Evolutionary conservation across 2,888 invertebrate genomes (phyloP).

Genomic region (Idaea straminata): DNA sequence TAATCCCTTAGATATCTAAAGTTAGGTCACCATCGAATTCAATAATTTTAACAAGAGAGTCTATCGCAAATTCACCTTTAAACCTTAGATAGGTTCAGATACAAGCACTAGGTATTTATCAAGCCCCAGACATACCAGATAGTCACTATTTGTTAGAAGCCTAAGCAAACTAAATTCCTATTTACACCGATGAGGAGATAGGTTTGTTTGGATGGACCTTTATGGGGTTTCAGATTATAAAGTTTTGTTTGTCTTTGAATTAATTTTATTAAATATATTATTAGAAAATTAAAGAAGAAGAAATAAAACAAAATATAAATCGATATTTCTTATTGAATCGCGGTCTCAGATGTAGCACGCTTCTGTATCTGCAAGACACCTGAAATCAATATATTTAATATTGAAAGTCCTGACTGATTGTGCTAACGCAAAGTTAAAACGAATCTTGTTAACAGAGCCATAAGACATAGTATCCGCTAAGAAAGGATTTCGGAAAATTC

Average conservation of each 20-base stretch:
- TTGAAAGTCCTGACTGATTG: no score
- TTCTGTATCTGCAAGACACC: no score
- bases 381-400: no score
- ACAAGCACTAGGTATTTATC: not conserved
- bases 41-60: not conserved
- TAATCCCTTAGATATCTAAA: not conserved
- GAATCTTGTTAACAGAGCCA: no score
- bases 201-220: not conserved
- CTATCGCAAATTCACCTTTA: not conserved
- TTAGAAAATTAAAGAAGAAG: no score
- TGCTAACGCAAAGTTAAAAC: no score
- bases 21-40: not conserved
- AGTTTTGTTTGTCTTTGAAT: not conserved
- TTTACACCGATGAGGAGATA: not conserved
- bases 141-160: not conserved
- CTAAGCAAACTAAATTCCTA: not conserved
- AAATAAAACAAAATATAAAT: no score
- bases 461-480: no score
- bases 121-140: not conserved
- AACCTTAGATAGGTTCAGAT: not conserved
- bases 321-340: no score
- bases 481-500: no score
- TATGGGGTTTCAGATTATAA: not conserved
- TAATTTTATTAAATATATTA: no score
- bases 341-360: no score